phyloP scores from a whole-genome alignment of 2,888 invertebrate species.

The Ptychoptera contaminata region DNA sequence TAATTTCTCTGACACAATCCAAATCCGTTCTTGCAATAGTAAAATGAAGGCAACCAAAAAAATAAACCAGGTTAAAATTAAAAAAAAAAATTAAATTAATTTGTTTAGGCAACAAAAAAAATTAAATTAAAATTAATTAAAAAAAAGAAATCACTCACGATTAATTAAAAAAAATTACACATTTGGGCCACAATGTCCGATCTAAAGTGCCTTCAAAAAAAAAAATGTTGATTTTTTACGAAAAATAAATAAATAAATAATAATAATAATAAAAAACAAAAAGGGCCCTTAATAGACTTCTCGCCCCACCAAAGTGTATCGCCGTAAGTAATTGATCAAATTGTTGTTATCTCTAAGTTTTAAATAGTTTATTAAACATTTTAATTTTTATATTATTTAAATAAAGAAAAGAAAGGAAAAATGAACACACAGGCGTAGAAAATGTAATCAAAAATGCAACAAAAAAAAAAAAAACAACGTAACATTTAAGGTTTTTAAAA shows the following conservation, averaged over 20 bases:
- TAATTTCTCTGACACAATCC: constrained; percentile 37
- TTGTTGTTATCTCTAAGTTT: constrained; percentile 10
- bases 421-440: neutral
- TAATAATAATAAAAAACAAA: constrained; percentile 50
- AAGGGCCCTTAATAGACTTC: constrained; percentile 81
- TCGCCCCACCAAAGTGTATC: constrained; percentile 49
- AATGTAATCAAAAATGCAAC: neutral
- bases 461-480: neutral
- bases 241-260: constrained; percentile 53
- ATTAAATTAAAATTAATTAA: constrained; percentile 32
- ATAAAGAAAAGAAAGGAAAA: too few relatives aligned
- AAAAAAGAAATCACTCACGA: constrained; percentile 24
- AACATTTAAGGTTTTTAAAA: too few relatives aligned
- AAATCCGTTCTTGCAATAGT: constrained; percentile 63
- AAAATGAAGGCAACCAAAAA: constrained; percentile 52
- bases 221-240: constrained; percentile 68
- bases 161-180: constrained; percentile 46
- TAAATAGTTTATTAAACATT: too few relatives aligned
- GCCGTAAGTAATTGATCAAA: constrained; percentile 28
- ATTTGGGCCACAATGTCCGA: constrained; percentile 86
- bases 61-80: constrained; percentile 19
- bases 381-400: neutral
- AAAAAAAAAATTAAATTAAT: constrained; percentile 11
- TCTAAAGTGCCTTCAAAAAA: constrained; percentile 77
- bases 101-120: constrained; percentile 13